These are phyloP conservation scores for Amphibalanus amphitrite DNA, from an alignment of 1,140 invertebrate genomes.

Conservation along the genomic window DNA sequence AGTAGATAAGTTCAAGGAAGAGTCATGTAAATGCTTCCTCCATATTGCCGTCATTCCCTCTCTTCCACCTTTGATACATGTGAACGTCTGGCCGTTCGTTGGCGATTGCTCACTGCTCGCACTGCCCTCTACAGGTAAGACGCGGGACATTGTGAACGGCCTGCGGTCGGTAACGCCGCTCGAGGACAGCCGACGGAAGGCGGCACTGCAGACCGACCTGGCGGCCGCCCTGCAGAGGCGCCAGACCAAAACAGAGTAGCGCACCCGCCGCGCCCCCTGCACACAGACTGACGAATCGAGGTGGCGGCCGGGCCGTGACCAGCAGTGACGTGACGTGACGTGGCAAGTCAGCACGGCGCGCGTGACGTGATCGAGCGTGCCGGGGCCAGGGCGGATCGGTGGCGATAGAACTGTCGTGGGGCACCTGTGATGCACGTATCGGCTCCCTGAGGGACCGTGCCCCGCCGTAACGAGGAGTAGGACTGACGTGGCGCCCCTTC, in stretches of 20 bases:
- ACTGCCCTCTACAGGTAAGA: conserved; percentile 41
- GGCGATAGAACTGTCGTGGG: no score
- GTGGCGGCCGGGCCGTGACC: neutral
- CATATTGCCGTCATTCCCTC: neutral
- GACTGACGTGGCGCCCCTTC: no score
- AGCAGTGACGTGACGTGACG: no score
- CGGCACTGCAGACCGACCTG: conserved; percentile 67
- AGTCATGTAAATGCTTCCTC: neutral
- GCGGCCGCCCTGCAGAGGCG: conserved; percentile 29
- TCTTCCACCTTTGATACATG: no score
- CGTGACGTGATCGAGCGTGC: no score
- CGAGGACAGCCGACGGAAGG: conserved; percentile 61
- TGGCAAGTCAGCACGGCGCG: no score
- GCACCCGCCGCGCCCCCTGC: neutral
- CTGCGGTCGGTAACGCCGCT: conserved; percentile 71
- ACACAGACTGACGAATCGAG: neutral
- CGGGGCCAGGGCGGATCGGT: no score
- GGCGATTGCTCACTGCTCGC: neutral
- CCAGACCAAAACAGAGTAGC: conserved; percentile 10
- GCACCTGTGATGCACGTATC: no score
- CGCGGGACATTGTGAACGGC: conserved; percentile 96
- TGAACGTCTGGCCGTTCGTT: no score
- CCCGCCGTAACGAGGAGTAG: no score
- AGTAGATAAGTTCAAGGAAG: neutral
- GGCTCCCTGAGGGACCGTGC: no score